Base-by-base conservation (phyloP, 2,797 vertebrate genomes). In the Pelobates cultripes region DNA sequence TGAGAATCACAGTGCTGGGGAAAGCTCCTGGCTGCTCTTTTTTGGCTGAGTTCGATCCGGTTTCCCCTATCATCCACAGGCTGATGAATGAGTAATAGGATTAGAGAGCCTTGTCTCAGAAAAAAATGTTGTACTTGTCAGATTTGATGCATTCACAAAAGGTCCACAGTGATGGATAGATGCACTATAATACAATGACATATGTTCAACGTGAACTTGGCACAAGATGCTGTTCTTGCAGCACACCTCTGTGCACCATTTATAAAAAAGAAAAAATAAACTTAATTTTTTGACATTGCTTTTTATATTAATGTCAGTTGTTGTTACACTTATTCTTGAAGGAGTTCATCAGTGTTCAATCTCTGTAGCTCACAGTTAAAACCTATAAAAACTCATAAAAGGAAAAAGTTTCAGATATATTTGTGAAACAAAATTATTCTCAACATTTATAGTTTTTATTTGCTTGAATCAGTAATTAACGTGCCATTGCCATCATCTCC, bases 11-110 rank as follows among this genome's bases (percentile, higher is more conserved):
- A 93, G 94, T 84, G 77, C 94, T 92, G 91, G 91, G 94, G 94
- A 93, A 93, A 92, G 91, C 92, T 90, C 90, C 89, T 93, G 63
- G 73, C 87, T 84, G 95, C 93, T 94, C 92, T 94, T 91, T 28
- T 92, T 93, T 93, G 92, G 93, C 94, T 89, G 90, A 86, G 90
- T 93, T 95, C 92, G 89, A 95, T 94, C 92, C 87, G 89, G 91
- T 87, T 91, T 90, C 87, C 88, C 92, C 92, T 94, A 93, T 94
- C 93, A 93, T 92, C 91, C 51, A 75, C 93, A 93, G 90, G 94
- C 92, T 94, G 95, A 95, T 95, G 96, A 95, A 94, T 93, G 93
- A 94, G 87, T 97, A 98, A 97, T 95, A 94, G 95, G 97, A 98
- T 98, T 97, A 97, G 93, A 92, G 90, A 89, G 90, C 89, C 90